These are phyloP conservation scores for Cyrtonyx montezumae DNA, from an alignment of 2,113 vertebrate species.

Conservation along the genomic window DNA sequence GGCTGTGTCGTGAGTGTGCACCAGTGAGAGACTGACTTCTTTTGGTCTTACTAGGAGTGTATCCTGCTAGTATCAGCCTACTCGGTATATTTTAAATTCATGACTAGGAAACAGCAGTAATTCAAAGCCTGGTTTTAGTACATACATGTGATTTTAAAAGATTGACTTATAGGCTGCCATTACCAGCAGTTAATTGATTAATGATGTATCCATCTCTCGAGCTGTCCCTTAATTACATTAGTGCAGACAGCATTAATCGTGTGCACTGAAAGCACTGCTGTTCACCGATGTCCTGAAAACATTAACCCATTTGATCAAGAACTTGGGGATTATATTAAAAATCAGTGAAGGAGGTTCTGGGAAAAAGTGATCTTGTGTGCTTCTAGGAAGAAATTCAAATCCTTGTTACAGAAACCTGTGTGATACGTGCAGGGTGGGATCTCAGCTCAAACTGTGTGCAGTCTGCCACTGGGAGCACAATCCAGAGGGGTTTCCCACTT, in stretches of 20 bases:
- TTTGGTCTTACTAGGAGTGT: background rate
- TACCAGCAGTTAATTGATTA: conserved; percentile 66
- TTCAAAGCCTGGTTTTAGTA: background rate
- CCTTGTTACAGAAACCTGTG: background rate
- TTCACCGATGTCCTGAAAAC: conserved; percentile 57
- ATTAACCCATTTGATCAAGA: conserved; percentile 54
- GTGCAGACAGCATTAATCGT: conserved; percentile 38
- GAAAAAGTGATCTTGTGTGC: background rate
- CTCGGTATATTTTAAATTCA: background rate
- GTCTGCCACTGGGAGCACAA: conserved; percentile 17
- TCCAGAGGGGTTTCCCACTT: conserved; percentile 41
- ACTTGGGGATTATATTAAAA: conserved; percentile 46
- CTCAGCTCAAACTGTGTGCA: background rate
- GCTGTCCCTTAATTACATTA: conserved; percentile 44
- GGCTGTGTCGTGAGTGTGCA: background rate
- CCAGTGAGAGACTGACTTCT: background rate
- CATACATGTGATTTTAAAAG: background rate
- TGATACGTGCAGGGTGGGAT: background rate
- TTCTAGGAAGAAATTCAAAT: conserved; percentile 9
- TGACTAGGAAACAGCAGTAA: background rate
- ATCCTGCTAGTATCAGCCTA: background rate
- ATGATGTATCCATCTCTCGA: conserved; percentile 39
- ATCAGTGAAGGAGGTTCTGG: conserved; percentile 28
- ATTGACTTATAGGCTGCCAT: conserved; percentile 15
- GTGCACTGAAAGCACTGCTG: background rate